Evolutionary conservation across 1,140 invertebrate genomes (phyloP).

Genomic region (Calephelis virginiensis): DNA sequence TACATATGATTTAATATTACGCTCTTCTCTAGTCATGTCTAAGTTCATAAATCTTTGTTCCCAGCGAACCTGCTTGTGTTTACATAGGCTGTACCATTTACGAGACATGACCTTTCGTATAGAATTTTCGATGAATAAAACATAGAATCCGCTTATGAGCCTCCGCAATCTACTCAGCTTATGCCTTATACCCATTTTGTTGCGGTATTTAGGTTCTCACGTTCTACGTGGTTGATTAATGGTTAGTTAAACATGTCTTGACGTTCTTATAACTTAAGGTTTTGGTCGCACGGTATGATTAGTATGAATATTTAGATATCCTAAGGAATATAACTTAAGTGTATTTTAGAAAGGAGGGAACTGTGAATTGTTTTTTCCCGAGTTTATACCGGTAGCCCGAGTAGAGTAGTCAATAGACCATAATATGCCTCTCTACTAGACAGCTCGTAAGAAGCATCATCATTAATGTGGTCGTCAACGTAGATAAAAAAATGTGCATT

Average conservation of each 20-base stretch:
- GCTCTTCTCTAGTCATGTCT: neutral
- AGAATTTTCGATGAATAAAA: constrained; percentile 28
- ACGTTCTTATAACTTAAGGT: neutral
- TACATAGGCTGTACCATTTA: constrained; percentile 13
- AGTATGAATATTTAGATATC: neutral
- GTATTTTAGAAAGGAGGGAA: neutral
- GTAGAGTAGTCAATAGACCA: too few species aligned
- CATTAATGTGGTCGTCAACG: too few species aligned
- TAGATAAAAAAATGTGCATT: too few species aligned
- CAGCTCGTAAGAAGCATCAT: too few species aligned
- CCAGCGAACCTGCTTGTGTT: constrained; percentile 11
- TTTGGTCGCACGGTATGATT: constrained; percentile 11
- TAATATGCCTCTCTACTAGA: too few species aligned
- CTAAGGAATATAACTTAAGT: neutral
- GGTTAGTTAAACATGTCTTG: neutral
- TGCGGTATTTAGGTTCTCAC: constrained; percentile 6
- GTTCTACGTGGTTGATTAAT: constrained; percentile 13
- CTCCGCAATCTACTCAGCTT: neutral
- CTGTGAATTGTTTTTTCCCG: too few species aligned
- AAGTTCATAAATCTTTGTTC: neutral
- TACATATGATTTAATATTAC: too few species aligned
- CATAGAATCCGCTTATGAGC: constrained; percentile 17
- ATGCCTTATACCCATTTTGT: constrained; percentile 12
- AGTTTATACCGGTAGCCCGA: too few species aligned
- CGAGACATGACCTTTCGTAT: constrained; percentile 19